phyloP scores from a whole-genome alignment of 2,888 invertebrate species.

The Drosophila colorata region DNA sequence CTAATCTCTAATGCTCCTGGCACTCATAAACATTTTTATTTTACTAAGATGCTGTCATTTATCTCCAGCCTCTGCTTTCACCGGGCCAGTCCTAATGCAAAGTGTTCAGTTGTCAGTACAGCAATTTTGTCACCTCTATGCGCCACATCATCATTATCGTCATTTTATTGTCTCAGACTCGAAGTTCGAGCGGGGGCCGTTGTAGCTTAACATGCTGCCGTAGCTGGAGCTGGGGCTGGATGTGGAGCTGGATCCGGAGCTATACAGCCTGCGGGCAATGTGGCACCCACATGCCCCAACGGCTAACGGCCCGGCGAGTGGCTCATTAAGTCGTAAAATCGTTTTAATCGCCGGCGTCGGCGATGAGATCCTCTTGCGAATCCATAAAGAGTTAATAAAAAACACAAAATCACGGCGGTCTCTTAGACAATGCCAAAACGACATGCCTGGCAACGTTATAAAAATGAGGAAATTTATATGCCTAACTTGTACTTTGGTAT shows the following conservation, averaged over 20 bases:
- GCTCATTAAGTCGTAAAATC: constrained; percentile 80
- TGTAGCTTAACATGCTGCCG: too few relatives aligned
- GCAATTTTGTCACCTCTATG: constrained; percentile 75
- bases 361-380: constrained; percentile 63
- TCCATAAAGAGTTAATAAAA: constrained; percentile 80
- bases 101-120: constrained; percentile 60
- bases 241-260: constrained; percentile 13
- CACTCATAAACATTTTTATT: constrained; percentile 64
- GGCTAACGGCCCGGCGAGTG: constrained; percentile 64
- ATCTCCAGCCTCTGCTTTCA: constrained; percentile 40
- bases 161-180: constrained; percentile 67
- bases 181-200: too few relatives aligned
- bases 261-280: constrained; percentile 59
- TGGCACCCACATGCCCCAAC: constrained; percentile 73
- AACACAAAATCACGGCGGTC: constrained; percentile 73
- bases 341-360: constrained; percentile 68
- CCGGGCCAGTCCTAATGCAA: constrained; percentile 24
- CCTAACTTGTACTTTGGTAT: constrained; percentile 56
- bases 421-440: constrained; percentile 47
- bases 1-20: constrained; percentile 60
- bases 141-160: constrained; percentile 74
- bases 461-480: constrained; percentile 72
- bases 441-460: constrained; percentile 48
- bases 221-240: constrained; percentile 16
- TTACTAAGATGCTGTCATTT: constrained; percentile 51